Evolutionary conservation across 2,797 vertebrate species (phyloP), one percentile per base, ranked within the genome.

Genomic region (Muraenolepis orangiensis): DNA sequence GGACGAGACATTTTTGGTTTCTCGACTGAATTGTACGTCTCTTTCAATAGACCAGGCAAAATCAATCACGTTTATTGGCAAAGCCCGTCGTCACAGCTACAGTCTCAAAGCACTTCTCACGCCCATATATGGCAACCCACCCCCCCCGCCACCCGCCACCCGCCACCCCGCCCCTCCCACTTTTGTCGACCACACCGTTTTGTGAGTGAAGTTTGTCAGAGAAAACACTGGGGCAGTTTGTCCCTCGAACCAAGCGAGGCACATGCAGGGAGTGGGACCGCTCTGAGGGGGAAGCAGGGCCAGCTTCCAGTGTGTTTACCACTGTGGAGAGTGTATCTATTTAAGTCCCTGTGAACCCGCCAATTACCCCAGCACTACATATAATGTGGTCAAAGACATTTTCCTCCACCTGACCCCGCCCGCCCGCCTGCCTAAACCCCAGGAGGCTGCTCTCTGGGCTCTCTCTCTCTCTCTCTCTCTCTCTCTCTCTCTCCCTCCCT

Each of bases 321-420:
- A 86, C 90, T 84, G 87, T 83, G 87, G 57, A 26, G 77, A 83
- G 77, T 80, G 70, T 29, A 26, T 83, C 90, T 93, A 93, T 93
- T 93, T 93, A 84, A 77, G 84, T 89, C 80, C 85, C 71, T 72
- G n/a, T n/a, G 78, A 89, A 91, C 84, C 82, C 81, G 86, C 88
- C 90, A 90, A 92, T 94, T 93, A 91, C 81, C 74, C 78, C 61
- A 73, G 76, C 87, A 88, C 89, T 87, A 90, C 85, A 92, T 91
- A 90, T 88, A 86, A 90, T 89, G 90, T 85, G 89, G 92, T 90
- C 61, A 77, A 71, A 87, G 83, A 78, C 80, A 80, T 91, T 90
- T 91, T 87, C 11, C 81, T 88, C 83, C 86, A 91, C 88, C 84
- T 90, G 85, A 92, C 91, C 88, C 83, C 91, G 83, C 91, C 91